Evolutionary conservation across 2,113 vertebrate species (phyloP), one percentile per base, ranked within the genome.

Genomic region (Siniperca knerii): DNA sequence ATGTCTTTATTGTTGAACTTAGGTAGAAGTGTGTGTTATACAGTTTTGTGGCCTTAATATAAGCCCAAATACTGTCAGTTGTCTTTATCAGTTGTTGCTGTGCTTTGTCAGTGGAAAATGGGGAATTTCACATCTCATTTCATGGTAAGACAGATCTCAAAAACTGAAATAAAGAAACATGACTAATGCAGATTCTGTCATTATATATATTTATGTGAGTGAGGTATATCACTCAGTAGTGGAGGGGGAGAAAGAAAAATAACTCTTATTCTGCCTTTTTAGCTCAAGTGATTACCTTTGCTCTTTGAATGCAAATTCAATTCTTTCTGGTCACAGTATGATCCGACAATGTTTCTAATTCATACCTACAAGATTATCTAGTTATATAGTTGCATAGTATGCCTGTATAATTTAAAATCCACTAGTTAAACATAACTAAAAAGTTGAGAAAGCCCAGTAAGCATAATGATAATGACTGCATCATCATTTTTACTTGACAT

Each of bases 1-100:
- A 40, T 77, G 58, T 16, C 54, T 66, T 70, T 25, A 69, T 70
- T 80, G 62, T 74, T 75, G 12, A 69, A 54, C 61, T 60, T 75
- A 65, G 57, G 21, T 62, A 21, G 1, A 50, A 52, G 23, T 55
- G 64, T 61, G 13, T 55, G 29, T 77, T 75, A 11, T 58, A 23
- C 29, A 84, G 69, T 23, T 76, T 64, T 68, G 16, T 52, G 55
- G 12, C 65, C 72, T 72, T 82, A 54, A 64, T 55, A 33, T 8
- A 46, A 75, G 11, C 25, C 37, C 4, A 72, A 71, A 76, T 64
- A 70, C 35, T 50, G 16, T 40, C 44, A 55, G 67, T 18, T 50
- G 18, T 55, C 18, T 77, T 21, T 33, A 33, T 72, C 48, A 44
- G 13, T 37, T 68, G 3, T 13, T 20, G 9, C 11, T 77, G 20